Evolutionary conservation across 2,113 vertebrate genomes (phyloP).

Genomic region (Hydrochoerus hydrochaeris): DNA sequence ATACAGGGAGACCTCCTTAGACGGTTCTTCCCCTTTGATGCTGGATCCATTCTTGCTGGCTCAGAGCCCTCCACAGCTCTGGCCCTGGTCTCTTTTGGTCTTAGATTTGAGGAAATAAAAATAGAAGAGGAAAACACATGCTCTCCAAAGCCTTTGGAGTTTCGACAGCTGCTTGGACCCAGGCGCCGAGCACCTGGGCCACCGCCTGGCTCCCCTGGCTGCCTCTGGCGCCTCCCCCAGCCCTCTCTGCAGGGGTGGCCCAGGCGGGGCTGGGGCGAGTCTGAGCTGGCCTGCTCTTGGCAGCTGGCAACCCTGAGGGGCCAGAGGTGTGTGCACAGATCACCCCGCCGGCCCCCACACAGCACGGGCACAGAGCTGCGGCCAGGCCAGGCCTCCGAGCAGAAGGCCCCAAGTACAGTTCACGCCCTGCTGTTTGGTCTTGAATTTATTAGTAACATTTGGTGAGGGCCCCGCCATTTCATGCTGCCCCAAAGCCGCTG

Average conservation of each 20-base stretch:
- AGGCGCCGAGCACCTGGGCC: background rate
- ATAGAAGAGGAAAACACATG: constrained; percentile 61
- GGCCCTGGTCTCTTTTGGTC: constrained; percentile 39
- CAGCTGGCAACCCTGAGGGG: accelerated
- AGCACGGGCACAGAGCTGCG: accelerated
- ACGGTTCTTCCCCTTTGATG: background rate
- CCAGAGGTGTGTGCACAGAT: no score
- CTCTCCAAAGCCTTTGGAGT: constrained; percentile 39
- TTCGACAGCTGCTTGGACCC: constrained; percentile 32
- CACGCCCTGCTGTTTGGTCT: accelerated
- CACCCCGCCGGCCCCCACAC: accelerated
- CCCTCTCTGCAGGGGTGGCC: no score
- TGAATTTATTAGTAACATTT: background rate
- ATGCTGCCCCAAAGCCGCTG: accelerated
- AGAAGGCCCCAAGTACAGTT: background rate
- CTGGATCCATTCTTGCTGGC: background rate
- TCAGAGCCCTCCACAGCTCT: background rate
- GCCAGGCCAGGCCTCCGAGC: accelerated
- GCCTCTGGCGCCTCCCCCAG: accelerated
- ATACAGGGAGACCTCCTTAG: background rate
- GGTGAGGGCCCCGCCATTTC: background rate
- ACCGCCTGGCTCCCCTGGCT: accelerated
- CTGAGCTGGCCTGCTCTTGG: accelerated
- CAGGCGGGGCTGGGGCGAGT: accelerated
- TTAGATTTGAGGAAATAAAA: constrained; percentile 76